Evolutionary conservation across 2,888 invertebrate genomes (phyloP).

Genomic region (Drosophila monieri): DNA sequence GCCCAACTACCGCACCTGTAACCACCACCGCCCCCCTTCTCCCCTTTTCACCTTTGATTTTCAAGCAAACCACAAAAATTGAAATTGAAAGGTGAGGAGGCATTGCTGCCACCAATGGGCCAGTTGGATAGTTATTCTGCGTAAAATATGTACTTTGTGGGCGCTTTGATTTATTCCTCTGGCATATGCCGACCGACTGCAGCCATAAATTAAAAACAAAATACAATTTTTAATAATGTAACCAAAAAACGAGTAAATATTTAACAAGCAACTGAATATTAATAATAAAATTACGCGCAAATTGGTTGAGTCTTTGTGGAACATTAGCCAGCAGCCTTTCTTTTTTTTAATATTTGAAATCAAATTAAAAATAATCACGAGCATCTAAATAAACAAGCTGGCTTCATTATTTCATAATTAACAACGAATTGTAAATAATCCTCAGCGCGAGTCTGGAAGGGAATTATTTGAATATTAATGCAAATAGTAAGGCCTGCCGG

Average conservation of each 20-base stretch:
- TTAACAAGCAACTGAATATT: not conserved
- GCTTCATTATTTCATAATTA: conserved; percentile 1
- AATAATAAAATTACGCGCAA: not conserved
- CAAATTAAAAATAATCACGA: not conserved
- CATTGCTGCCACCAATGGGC: not conserved
- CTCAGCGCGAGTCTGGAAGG: not conserved
- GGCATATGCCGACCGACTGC: not conserved
- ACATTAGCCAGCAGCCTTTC: not conserved
- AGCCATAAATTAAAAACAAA: not conserved
- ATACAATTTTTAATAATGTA: not conserved
- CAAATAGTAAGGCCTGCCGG: not conserved
- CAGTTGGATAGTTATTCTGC: too few relatives aligned
- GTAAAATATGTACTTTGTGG: not conserved
- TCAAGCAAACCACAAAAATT: conserved; percentile 36
- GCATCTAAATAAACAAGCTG: conserved; percentile 1
- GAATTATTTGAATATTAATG: conserved; percentile 4
- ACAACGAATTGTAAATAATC: not conserved
- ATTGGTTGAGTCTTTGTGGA: not conserved
- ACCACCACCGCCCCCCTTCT: not conserved
- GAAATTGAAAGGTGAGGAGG: conserved; percentile 6
- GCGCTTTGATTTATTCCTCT: not conserved
- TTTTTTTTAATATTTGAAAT: not conserved
- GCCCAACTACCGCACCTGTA: conserved; percentile 34
- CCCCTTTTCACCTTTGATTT: conserved; percentile 10
- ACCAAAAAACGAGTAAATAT: not conserved